Conservation (phyloP, 2,113 vertebrate genomes). For the Syngnathoides biaculeatus region DNA sequence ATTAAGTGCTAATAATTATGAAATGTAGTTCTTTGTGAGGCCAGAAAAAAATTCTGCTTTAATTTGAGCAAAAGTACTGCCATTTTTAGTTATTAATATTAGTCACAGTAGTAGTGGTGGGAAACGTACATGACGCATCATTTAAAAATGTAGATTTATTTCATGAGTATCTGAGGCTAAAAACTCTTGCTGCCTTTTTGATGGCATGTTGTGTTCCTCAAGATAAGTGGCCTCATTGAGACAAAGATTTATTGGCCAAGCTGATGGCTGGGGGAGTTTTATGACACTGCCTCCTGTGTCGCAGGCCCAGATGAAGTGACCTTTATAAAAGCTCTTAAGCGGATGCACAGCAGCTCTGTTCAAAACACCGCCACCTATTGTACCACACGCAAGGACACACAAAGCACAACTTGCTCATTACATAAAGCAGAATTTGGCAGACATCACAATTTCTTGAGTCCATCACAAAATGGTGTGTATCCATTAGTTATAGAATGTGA, state of each 20-base stretch:
- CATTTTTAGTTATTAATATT: too few species aligned
- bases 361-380: constrained; percentile 19
- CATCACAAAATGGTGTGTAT: background rate
- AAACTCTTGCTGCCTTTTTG: constrained; percentile 5
- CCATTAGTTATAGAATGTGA: constrained; percentile 15
- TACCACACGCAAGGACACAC: constrained; percentile 5
- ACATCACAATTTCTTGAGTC: constrained; percentile 1
- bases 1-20: background rate
- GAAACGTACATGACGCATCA: background rate
- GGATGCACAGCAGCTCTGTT: constrained; percentile 29
- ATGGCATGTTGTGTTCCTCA: constrained; percentile 10
- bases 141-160: background rate
- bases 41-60: background rate
- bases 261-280: constrained; percentile 55
- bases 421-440: background rate
- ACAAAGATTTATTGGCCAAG: constrained; percentile 59
- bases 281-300: constrained; percentile 49
- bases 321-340: constrained; percentile 55
- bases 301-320: constrained; percentile 60
- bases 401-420: background rate
- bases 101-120: background rate
- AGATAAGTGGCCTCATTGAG: constrained; percentile 47
- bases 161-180: background rate
- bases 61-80: background rate
- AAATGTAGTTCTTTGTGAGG: background rate